phyloP scores from a whole-genome alignment of 1,140 invertebrate genomes.

The Proales similis region DNA sequence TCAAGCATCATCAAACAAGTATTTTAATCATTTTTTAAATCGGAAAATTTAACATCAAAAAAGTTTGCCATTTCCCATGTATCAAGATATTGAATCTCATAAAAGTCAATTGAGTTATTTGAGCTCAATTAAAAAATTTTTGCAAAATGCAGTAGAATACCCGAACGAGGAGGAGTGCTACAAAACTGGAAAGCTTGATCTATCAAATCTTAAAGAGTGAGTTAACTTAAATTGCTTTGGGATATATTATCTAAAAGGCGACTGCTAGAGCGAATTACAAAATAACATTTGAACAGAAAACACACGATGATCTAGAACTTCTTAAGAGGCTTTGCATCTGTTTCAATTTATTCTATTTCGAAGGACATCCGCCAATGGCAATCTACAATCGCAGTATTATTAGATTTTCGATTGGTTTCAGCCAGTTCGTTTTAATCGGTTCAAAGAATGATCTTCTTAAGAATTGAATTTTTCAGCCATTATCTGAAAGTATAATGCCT shows the following conservation, averaged over 20 bases:
- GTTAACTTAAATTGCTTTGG: not conserved
- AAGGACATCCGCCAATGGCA: slow-evolving; percentile 41
- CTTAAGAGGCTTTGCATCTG: slow-evolving; percentile 41
- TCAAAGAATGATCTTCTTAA: slow-evolving; percentile 14
- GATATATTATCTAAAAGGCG: slow-evolving; percentile 3
- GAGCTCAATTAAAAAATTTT: slow-evolving; percentile 16
- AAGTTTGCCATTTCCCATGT: not conserved
- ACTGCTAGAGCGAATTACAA: slow-evolving; percentile 40
- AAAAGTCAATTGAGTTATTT: not conserved
- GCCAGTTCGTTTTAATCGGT: slow-evolving; percentile 14
- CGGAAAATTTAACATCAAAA: not conserved
- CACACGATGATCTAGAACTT: slow-evolving; percentile 38
- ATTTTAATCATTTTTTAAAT: not conserved
- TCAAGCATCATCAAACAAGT: not conserved
- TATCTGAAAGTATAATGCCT: not conserved
- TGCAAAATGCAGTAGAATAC: not conserved
- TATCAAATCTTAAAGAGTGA: not conserved
- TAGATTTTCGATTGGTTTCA: slow-evolving; percentile 3
- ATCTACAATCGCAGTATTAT: slow-evolving; percentile 40
- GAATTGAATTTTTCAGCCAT: not conserved
- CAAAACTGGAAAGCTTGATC: not conserved
- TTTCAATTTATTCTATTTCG: slow-evolving; percentile 42
- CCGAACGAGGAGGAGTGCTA: not conserved
- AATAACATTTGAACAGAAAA: slow-evolving; percentile 42
- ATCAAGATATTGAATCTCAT: not conserved